Conservation (phyloP, 2,888 invertebrate species). For the Pasiphila rectangulata region DNA sequence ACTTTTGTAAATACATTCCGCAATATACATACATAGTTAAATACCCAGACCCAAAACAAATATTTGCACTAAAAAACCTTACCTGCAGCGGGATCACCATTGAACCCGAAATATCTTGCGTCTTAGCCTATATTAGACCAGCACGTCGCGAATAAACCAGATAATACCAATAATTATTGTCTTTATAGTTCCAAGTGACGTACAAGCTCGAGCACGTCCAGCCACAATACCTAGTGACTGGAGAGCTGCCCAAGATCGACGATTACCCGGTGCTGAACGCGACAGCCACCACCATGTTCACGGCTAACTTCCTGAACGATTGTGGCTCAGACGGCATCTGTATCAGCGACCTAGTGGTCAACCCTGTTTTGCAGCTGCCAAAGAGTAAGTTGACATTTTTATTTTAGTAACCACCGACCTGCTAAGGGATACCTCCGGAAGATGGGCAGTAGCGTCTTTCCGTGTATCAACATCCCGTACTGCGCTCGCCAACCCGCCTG, state of each 20-base stretch:
- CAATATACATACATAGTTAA: too few species aligned
- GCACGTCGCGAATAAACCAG: too few species aligned
- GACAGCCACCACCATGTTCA: constrained; percentile 89
- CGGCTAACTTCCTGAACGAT: constrained; percentile 94
- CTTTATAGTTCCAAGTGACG: constrained; percentile 86
- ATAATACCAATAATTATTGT: not conserved
- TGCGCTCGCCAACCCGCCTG: too few species aligned
- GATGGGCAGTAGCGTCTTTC: too few species aligned
- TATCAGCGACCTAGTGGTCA: constrained; percentile 88
- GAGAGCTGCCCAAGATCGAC: constrained; percentile 85
- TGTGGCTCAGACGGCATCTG: constrained; percentile 94
- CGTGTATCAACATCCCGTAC: too few species aligned
- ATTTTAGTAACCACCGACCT: not conserved
- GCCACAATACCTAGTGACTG: constrained; percentile 75
- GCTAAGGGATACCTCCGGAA: too few species aligned
- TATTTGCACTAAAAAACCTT: too few species aligned
- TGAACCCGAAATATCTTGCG: too few species aligned
- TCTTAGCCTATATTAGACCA: too few species aligned
- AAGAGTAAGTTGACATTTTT: constrained; percentile 60
- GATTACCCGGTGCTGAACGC: constrained; percentile 94
- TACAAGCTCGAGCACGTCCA: constrained; percentile 89
- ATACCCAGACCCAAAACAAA: too few species aligned
- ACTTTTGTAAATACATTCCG: too few species aligned
- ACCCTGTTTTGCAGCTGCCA: constrained; percentile 82
- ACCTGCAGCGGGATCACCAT: too few species aligned